These are phyloP conservation scores for Globicephala melas DNA, from an alignment of 2,113 vertebrate genomes.

Conservation along the genomic window DNA sequence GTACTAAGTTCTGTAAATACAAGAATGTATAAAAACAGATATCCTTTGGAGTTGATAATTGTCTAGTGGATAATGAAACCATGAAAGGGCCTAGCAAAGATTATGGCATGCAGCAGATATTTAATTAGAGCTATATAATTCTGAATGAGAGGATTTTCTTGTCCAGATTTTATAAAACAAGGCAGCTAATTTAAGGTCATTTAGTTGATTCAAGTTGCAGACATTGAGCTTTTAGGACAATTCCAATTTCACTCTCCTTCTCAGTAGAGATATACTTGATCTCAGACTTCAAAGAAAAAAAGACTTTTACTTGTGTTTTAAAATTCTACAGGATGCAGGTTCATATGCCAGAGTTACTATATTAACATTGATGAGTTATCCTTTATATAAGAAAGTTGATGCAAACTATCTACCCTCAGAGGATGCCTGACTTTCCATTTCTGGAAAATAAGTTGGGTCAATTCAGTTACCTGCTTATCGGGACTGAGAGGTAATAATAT, in stretches of 20 bases:
- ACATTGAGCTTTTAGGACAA: background rate
- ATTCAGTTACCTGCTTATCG: background rate
- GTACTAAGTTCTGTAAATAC: background rate
- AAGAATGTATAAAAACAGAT: background rate
- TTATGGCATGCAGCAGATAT: background rate
- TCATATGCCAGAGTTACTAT: background rate
- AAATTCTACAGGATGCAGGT: background rate
- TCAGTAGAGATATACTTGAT: background rate
- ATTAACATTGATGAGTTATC: background rate
- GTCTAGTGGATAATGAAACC: background rate
- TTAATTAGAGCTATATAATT: background rate
- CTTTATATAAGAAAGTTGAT: background rate
- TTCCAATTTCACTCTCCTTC: background rate
- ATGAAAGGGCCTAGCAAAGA: background rate
- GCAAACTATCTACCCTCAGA: background rate
- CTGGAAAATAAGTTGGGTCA: background rate
- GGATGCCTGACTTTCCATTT: background rate
- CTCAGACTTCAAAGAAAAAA: background rate
- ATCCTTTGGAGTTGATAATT: background rate
- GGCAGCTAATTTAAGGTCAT: background rate
- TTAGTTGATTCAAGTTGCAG: background rate
- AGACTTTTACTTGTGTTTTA: background rate
- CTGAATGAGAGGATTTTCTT: background rate
- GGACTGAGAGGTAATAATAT: background rate
- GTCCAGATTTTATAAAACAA: background rate